phyloP scores from a whole-genome alignment of 2,888 invertebrate genomes.

The Hypercompe scribonia region DNA sequence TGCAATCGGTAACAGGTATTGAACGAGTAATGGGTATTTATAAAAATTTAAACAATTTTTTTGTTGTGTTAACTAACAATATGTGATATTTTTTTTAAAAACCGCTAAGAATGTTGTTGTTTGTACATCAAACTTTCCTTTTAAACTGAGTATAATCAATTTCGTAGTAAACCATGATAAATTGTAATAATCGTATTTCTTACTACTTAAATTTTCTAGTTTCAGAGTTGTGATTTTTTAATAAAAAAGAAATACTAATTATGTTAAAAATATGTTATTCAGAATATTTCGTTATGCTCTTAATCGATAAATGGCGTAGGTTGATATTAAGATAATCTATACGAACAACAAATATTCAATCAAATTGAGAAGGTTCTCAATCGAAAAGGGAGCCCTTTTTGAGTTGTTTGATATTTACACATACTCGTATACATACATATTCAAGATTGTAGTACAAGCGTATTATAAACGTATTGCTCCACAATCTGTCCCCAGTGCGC shows the following conservation, averaged over 20 bases:
- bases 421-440: neutral
- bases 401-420: neutral
- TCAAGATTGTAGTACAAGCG: neutral
- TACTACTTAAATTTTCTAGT: no score
- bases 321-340: neutral
- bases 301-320: no score
- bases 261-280: no score
- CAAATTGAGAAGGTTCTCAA: neutral
- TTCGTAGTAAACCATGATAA: no score
- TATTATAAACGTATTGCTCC: slow-evolving; percentile 25
- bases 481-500: slow-evolving; percentile 43
- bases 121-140: neutral
- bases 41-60: neutral
- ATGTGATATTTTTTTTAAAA: no score
- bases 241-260: no score
- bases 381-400: neutral
- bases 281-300: neutral
- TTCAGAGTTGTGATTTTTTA: no score
- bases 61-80: no score
- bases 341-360: neutral
- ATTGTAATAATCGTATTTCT: no score
- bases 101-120: neutral
- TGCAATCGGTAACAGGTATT: neutral
- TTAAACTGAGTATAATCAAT: no score
- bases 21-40: neutral